Evolutionary conservation across 2,888 invertebrate genomes (phyloP).

Genomic region (Meiosimyza platycephala): DNA sequence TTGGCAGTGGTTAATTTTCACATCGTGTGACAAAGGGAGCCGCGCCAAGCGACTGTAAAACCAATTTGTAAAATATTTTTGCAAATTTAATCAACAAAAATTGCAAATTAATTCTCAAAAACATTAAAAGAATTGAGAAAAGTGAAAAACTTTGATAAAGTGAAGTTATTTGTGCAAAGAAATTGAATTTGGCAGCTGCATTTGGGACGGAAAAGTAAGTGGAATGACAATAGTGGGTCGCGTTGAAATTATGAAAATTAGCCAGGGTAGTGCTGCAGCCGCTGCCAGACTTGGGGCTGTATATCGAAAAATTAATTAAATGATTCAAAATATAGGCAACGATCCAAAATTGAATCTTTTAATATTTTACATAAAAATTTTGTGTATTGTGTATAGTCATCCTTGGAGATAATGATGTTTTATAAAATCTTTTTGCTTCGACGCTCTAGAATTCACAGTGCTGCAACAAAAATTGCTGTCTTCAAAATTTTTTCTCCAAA

Average conservation of each 20-base stretch:
- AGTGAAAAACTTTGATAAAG: slow-evolving; percentile 5
- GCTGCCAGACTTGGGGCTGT: background rate
- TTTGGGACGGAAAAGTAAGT: background rate
- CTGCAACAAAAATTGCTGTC: no score
- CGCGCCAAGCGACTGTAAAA: slow-evolving; percentile 39
- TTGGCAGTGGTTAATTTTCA: slow-evolving; percentile 45
- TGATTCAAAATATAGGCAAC: no score
- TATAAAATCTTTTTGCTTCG: no score
- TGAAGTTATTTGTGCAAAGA: slow-evolving; percentile 2
- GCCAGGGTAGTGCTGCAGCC: background rate
- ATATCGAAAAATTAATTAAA: no score
- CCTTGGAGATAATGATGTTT: no score
- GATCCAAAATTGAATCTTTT: no score
- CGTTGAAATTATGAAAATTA: background rate
- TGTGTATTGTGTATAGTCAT: no score
- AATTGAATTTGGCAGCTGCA: background rate
- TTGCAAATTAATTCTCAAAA: slow-evolving; percentile 11
- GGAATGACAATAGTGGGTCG: background rate
- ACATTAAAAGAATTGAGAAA: background rate
- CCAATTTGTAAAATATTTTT: slow-evolving; percentile 12
- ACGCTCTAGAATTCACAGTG: no score
- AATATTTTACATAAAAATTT: no score
- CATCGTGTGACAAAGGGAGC: slow-evolving; percentile 41
- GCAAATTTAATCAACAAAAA: background rate
- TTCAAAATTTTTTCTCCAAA: no score